These are phyloP conservation scores for Ascidia mentula DNA, from an alignment of 23 tunicate species.

Conservation along the genomic window DNA sequence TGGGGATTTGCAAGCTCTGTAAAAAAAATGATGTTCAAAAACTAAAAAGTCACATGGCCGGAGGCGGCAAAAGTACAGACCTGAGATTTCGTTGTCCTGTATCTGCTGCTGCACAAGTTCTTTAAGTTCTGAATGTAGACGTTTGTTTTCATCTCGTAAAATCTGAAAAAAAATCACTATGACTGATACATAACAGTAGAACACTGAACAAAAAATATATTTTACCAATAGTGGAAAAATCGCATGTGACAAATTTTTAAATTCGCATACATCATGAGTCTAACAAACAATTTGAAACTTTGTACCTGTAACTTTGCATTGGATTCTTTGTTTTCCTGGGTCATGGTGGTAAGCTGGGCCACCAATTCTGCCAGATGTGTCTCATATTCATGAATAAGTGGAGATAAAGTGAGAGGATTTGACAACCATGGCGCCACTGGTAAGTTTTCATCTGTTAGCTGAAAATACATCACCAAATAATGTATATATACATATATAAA, in stretches of 20 bases:
- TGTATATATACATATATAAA: neutral
- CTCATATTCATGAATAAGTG: constrained; percentile 56
- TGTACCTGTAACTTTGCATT: constrained; percentile 19
- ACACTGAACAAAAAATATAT: neutral
- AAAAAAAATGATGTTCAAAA: too few relatives aligned
- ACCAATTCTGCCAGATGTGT: constrained; percentile 23
- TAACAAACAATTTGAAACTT: neutral
- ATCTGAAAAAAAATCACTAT: constrained; percentile 10
- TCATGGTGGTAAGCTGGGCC: constrained; percentile 11
- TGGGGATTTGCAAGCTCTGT: constrained; percentile 19
- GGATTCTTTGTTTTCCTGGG: constrained; percentile 30
- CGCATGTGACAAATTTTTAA: neutral
- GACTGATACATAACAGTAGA: neutral
- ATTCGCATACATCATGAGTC: neutral
- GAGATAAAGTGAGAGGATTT: constrained; percentile 42
- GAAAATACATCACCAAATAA: neutral
- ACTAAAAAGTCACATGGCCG: too few relatives aligned
- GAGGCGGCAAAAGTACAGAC: too few relatives aligned
- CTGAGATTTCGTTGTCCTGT: constrained; percentile 23
- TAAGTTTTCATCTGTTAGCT: constrained; percentile 15
- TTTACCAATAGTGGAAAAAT: neutral
- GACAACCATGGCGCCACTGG: constrained; percentile 50
- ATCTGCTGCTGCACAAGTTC: constrained; percentile 54
- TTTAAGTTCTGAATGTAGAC: constrained; percentile 52
- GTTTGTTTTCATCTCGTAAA: constrained; percentile 54